A percentile compares a stretch with the other conserved stretches of the same genome.
These are phyloP conservation scores for Anas capensis DNA, from an alignment of 2,797 vertebrate species.

Conservation along the genomic window DNA sequence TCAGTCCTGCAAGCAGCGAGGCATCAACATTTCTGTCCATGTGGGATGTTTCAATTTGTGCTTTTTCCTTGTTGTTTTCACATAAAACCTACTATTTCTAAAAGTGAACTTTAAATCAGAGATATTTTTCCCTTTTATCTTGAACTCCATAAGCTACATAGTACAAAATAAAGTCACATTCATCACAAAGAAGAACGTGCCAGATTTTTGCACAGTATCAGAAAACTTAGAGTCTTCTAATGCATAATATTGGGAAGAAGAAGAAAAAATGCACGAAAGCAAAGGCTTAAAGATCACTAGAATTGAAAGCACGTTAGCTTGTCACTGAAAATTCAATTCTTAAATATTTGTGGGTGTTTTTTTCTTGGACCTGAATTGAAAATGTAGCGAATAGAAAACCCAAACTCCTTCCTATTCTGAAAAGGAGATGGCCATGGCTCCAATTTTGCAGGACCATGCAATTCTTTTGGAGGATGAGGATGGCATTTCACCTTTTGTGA, in stretches of 20 bases:
- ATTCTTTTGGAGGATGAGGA: background rate
- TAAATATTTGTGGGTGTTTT: background rate
- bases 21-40: background rate
- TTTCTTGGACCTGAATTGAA: background rate
- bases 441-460: background rate
- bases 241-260: background rate
- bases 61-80: too few species aligned
- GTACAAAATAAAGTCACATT: background rate
- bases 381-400: background rate
- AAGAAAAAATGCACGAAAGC: background rate
- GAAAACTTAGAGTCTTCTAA: background rate
- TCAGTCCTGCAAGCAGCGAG: background rate
- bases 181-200: background rate
- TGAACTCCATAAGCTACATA: background rate
- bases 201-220: background rate
- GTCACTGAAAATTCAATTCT: background rate
- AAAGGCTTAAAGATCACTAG: background rate
- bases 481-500: rapidly evolving
- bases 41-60: rapidly evolving
- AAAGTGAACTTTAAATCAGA: background rate
- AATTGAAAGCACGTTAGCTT: background rate
- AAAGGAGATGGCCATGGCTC: background rate
- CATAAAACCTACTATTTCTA: background rate
- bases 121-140: background rate
- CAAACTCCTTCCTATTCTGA: background rate